These are phyloP conservation scores for Salvelinus sp. DNA, from an alignment of 2,113 vertebrate species.

Conservation along the genomic window DNA sequence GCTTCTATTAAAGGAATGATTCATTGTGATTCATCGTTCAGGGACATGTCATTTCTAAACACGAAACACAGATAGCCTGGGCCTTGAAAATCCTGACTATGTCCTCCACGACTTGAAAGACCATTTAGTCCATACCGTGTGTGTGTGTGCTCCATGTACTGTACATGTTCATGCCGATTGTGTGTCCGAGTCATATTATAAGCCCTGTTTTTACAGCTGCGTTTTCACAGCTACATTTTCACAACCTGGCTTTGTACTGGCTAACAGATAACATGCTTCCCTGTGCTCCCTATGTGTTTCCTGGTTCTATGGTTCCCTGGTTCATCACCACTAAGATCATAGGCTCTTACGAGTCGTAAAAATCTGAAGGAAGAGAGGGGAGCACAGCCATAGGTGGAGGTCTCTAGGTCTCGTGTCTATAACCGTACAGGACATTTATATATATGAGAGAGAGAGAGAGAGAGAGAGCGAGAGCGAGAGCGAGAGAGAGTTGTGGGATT, in stretches of 20 bases:
- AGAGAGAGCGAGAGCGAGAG: neutral
- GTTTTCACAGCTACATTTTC: constrained; percentile 42
- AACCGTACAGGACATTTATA: neutral
- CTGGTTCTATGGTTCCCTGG: constrained; percentile 19
- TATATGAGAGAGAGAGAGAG: no score
- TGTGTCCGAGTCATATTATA: constrained; percentile 5
- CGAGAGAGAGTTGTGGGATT: neutral
- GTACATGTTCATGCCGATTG: no score
- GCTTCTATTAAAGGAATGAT: constrained; percentile 31
- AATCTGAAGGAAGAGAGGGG: constrained; percentile 24
- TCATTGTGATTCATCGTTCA: constrained; percentile 24
- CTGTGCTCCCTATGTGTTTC: constrained; percentile 5
- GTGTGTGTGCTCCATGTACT: no score
- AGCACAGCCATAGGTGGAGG: constrained; percentile 38
- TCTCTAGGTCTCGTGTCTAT: neutral
- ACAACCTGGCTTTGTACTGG: constrained; percentile 37
- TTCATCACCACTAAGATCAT: constrained; percentile 26
- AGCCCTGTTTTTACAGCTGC: constrained; percentile 17
- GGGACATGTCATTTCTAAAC: constrained; percentile 30
- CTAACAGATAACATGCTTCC: constrained; percentile 27
- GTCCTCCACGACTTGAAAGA: constrained; percentile 22
- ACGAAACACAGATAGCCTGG: constrained; percentile 42
- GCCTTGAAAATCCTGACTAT: constrained; percentile 32
- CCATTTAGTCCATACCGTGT: neutral
- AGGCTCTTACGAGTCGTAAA: constrained; percentile 31